Evolutionary conservation across 2,113 vertebrate genomes (phyloP).

Genomic region (Prolemur simus): DNA sequence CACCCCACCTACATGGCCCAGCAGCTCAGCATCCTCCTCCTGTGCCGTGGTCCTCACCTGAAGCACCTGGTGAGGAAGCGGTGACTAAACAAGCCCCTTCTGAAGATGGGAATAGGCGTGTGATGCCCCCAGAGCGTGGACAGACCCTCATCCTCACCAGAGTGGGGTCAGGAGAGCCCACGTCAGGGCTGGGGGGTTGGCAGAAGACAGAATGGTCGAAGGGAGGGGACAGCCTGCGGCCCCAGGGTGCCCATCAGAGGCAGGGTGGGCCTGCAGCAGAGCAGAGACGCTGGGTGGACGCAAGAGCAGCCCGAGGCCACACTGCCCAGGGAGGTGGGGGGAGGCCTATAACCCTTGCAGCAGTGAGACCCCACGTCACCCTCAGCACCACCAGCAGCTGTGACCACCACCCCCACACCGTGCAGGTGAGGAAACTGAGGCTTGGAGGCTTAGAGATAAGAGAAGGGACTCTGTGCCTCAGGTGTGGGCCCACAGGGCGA

Average conservation of each 20-base stretch:
- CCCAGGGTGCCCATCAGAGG: accelerated
- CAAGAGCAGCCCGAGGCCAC: too few relatives aligned
- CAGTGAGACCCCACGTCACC: accelerated
- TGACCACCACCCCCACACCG: not conserved
- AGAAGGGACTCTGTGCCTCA: too few relatives aligned
- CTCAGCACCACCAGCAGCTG: accelerated
- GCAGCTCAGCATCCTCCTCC: not conserved
- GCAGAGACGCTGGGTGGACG: not conserved
- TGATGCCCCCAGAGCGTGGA: not conserved
- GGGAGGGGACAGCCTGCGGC: not conserved
- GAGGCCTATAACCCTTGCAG: accelerated
- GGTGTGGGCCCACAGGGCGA: accelerated
- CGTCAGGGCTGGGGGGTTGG: accelerated
- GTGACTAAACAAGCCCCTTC: not conserved
- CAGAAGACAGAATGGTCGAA: not conserved
- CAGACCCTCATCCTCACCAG: accelerated
- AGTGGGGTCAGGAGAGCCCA: not conserved
- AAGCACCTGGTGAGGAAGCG: not conserved
- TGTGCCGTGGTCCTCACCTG: accelerated
- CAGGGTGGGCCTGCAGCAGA: too few relatives aligned
- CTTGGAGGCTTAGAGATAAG: too few relatives aligned
- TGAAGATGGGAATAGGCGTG: accelerated
- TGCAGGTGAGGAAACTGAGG: not conserved
- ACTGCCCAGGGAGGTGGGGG: not conserved
- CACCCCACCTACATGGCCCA: accelerated